Base-by-base conservation (phyloP, 2,797 vertebrate genomes). In the Eulemur albifrons region DNA sequence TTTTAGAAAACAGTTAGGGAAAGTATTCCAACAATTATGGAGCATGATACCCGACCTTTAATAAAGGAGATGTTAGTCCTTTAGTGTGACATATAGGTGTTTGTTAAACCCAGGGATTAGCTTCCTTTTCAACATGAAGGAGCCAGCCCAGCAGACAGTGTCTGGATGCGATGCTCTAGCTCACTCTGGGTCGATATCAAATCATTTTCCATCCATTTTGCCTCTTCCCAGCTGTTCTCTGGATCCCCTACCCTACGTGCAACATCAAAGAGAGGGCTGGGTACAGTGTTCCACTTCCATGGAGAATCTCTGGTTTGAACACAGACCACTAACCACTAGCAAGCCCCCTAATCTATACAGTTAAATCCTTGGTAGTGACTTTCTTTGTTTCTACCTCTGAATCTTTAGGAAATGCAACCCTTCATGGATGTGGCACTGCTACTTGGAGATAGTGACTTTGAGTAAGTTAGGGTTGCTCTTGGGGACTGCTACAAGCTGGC, bases 1-100 rank as follows among this genome's bases (percentile, higher is more conserved):
- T 86, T 80, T 95, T 69, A n/a, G n/a, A 93, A 93, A 92, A 52
- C 20, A 35, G 14, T 72, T 30, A 48, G 8, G 52, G 27, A 85
- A 88, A 87, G 23, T 4, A 18, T 65, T 65, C 25, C 54, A 77
- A 67, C 30, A 50, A 30, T 54, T 77, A 50, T 52, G 12, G 63
- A 57, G 27, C 57, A n/a, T 1, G n/a, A 17, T 10, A 32, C 23
- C 20, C 6, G 59, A 25, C 3, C 2, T 32, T 72, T 75, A 72
- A 61, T 72, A 38, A 61, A 57, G 43, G 13, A 59, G 11, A 65
- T 43, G 67, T 79, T 73, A 83, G 18, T 35, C 54, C 14, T 54
- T 30, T 54, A 61, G 30, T 50, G 13, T 82, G 48, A 80, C 45
- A 15, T 25, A 1, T 4, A 79, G 59, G 17, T 59, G 0, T 65